Conservation (phyloP, 2,113 vertebrate genomes). For the Poecile atricapillus region DNA sequence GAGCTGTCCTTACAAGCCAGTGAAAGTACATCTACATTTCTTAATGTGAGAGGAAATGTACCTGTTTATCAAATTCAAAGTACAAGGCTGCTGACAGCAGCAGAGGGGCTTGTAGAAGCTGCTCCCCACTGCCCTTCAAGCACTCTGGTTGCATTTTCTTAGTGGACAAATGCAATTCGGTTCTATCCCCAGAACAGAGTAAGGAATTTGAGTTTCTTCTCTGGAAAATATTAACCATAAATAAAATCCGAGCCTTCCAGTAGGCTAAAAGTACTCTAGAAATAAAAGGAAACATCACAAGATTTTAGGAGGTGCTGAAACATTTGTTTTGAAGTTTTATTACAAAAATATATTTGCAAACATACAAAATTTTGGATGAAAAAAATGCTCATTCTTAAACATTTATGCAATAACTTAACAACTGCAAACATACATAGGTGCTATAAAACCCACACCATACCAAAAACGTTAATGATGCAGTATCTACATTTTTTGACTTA, state of each 20-base stretch:
- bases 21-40: background rate
- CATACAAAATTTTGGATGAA: conserved; percentile 83
- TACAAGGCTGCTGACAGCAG: background rate
- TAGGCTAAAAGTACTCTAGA: background rate
- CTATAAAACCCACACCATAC: conserved; percentile 74
- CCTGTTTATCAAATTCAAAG: background rate
- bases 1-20: background rate
- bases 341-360: conserved; percentile 86
- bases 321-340: conserved; percentile 80
- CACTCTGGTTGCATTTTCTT: background rate
- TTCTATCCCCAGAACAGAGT: background rate
- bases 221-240: background rate
- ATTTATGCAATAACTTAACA: conserved; percentile 81
- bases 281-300: conserved; percentile 17
- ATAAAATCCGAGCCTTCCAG: background rate
- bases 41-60: background rate
- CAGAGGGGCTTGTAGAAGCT: background rate
- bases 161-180: background rate
- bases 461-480: conserved; percentile 71
- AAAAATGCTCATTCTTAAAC: conserved; percentile 79
- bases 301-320: conserved; percentile 74
- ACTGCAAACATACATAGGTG: conserved; percentile 79
- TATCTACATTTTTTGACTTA: conserved; percentile 47
- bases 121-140: background rate
- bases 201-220: background rate